Evolutionary conservation across 1,140 invertebrate species (phyloP).

Genomic region (Rhopalosiphum padi): DNA sequence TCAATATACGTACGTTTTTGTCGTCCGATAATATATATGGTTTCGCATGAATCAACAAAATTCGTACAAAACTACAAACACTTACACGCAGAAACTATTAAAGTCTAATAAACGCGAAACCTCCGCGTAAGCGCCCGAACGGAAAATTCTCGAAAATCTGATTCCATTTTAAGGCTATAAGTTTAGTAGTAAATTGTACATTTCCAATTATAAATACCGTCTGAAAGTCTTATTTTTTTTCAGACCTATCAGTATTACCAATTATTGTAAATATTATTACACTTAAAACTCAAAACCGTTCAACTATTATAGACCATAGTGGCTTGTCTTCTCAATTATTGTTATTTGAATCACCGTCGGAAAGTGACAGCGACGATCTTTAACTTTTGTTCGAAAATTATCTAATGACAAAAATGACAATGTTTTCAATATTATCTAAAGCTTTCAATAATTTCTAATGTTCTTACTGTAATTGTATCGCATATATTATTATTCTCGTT

Average conservation of each 20-base stretch:
- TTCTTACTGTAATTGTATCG: neutral
- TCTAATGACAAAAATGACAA: neutral
- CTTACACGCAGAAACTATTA: neutral
- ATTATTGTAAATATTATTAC: neutral
- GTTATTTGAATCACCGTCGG: neutral
- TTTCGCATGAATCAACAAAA: neutral
- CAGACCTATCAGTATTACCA: neutral
- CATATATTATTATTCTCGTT: neutral
- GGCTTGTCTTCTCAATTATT: neutral
- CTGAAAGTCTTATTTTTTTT: neutral
- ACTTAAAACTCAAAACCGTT: neutral
- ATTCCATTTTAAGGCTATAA: neutral
- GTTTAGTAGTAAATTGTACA: neutral
- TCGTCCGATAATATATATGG: no score
- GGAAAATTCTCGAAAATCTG: neutral
- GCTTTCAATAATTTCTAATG: neutral
- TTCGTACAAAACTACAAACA: no score
- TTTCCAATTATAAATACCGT: neutral
- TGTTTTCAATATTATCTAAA: neutral
- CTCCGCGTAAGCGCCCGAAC: neutral
- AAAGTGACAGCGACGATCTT: neutral
- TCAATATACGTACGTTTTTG: no score
- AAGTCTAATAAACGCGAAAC: neutral
- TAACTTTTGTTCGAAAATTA: neutral
- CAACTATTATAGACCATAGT: neutral